Percentiles rank a stretch among this genome's conserved stretches.
These are phyloP conservation scores for Microplitis manilae DNA, from an alignment of 2,888 invertebrate genomes.

Conservation along the genomic window DNA sequence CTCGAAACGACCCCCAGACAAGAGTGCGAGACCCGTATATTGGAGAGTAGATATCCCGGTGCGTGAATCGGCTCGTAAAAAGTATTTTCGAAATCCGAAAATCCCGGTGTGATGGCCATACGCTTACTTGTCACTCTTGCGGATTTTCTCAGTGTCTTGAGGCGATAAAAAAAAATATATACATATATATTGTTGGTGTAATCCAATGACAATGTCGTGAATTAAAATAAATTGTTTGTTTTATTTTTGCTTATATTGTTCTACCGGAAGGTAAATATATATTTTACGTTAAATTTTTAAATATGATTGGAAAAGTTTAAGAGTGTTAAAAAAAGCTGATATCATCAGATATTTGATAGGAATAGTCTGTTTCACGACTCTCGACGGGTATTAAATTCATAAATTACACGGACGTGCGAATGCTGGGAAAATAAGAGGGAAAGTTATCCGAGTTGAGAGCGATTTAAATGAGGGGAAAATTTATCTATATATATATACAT, in stretches of 20 bases:
- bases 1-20: not conserved
- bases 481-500: too few relatives aligned
- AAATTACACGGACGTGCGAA: conserved; percentile 46
- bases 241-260: not conserved
- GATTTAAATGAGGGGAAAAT: not conserved
- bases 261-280: too few relatives aligned
- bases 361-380: conserved; percentile 22
- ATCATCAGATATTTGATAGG: not conserved
- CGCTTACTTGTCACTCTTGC: conserved; percentile 4
- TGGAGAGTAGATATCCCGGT: not conserved
- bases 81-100: conserved; percentile 24
- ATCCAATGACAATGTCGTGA: not conserved
- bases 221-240: conserved; percentile 1
- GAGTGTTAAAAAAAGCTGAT: too few relatives aligned
- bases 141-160: not conserved
- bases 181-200: not conserved
- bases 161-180: not conserved
- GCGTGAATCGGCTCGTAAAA: conserved; percentile 31
- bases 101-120: conserved; percentile 1
- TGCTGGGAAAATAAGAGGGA: not conserved
- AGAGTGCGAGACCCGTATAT: conserved; percentile 6
- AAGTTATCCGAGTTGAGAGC: not conserved
- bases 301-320: not conserved
- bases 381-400: conserved; percentile 53
- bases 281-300: not conserved